Conservation (phyloP, 2,888 invertebrate species). For the Leucophenga maculata region DNA sequence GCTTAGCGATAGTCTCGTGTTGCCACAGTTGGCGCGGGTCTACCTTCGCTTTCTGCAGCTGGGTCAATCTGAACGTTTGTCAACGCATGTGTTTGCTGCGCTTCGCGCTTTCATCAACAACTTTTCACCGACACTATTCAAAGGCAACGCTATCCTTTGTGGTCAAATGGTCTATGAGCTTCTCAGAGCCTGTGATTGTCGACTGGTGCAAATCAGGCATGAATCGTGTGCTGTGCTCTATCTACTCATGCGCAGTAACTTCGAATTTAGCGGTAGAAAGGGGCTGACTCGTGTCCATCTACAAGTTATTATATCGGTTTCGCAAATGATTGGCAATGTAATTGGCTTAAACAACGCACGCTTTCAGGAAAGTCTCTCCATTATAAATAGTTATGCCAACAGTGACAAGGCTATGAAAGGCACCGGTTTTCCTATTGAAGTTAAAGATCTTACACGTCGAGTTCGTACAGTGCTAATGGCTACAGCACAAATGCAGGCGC, state of each 20-base stretch:
- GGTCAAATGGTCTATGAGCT: constrained; percentile 86
- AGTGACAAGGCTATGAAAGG: constrained; percentile 96
- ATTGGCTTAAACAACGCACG: constrained; percentile 93
- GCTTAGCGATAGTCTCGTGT: constrained; percentile 79
- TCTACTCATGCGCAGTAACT: constrained; percentile 93
- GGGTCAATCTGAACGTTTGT: constrained; percentile 91
- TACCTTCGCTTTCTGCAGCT: constrained; percentile 89
- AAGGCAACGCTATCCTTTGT: constrained; percentile 87
- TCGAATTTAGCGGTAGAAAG: constrained; percentile 88
- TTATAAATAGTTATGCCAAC: constrained; percentile 93
- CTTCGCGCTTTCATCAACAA: constrained; percentile 93
- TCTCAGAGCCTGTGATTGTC: constrained; percentile 88
- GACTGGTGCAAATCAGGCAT: constrained; percentile 86
- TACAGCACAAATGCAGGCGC: constrained; percentile 91
- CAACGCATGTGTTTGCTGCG: constrained; percentile 93
- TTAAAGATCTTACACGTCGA: constrained; percentile 92
- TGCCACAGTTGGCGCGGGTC: constrained; percentile 87
- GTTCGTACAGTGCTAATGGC: constrained; percentile 96
- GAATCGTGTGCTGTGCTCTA: constrained; percentile 94
- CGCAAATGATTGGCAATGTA: constrained; percentile 91
- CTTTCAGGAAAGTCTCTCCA: constrained; percentile 93
- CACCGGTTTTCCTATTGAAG: constrained; percentile 90
- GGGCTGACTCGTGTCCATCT: constrained; percentile 91
- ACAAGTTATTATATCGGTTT: constrained; percentile 96
- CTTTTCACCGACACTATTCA: constrained; percentile 86